A percentile compares a stretch with the other conserved stretches of the same genome.
Evolutionary conservation across 2,797 vertebrate species (phyloP).

Genomic region (Gila robusta): DNA sequence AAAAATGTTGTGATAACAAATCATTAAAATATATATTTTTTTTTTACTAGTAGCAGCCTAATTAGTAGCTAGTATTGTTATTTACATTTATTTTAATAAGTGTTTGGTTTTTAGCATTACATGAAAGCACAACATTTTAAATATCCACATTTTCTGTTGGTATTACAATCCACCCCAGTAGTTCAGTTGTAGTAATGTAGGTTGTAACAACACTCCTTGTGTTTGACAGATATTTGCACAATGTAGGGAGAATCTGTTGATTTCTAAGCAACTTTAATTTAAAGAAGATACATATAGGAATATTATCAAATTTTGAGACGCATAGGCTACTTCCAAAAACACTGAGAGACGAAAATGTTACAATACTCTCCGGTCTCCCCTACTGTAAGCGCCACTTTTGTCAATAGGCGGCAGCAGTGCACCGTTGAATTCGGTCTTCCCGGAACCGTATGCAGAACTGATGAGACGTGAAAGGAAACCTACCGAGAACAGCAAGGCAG

Average conservation of each 20-base stretch:
- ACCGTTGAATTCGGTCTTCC: background rate
- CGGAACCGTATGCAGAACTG: slow-evolving; percentile 5
- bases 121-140: background rate
- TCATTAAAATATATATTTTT: too few relatives aligned
- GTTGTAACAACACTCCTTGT: background rate
- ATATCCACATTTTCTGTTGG: background rate
- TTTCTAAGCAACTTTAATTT: background rate
- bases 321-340: too few relatives aligned
- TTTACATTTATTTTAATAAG: background rate
- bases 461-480: slow-evolving; percentile 37
- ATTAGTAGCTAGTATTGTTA: background rate
- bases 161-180: background rate
- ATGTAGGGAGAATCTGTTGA: background rate
- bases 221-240: background rate
- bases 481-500: slow-evolving; percentile 24
- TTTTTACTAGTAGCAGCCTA: too few relatives aligned
- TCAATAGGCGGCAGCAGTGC: slow-evolving; percentile 53
- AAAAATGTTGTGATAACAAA: too few relatives aligned
- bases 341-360: background rate
- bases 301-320: background rate
- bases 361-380: too few relatives aligned
- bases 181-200: background rate
- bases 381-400: background rate
- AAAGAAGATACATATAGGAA: background rate
- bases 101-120: background rate